phyloP scores from a whole-genome alignment of 2,113 vertebrate genomes.

The Cheirogaleus medius region DNA sequence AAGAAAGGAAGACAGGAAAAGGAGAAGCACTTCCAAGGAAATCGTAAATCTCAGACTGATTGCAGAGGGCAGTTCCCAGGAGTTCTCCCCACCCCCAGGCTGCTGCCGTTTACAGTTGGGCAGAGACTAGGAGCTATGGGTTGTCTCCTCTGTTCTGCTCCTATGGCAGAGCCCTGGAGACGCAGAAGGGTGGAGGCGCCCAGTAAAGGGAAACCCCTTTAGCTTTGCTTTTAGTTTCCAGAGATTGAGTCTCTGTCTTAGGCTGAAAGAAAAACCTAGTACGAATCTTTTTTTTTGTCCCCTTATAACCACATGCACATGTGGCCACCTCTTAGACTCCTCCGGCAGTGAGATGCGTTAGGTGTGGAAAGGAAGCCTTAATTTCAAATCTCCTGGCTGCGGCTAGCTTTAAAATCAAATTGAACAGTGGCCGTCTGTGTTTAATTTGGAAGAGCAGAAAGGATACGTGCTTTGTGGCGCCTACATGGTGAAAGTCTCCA shows the following conservation, averaged over 20 bases:
- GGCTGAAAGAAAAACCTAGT: neutral
- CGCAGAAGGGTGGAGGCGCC: neutral
- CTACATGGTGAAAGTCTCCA: neutral
- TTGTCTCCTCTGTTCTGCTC: neutral
- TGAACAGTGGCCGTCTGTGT: neutral
- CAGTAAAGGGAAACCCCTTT: neutral
- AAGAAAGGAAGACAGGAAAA: slow-evolving; percentile 35
- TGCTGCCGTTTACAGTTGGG: neutral
- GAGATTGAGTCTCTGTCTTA: neutral
- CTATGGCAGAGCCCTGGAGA: neutral
- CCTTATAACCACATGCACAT: neutral
- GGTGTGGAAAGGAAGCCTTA: slow-evolving; percentile 34
- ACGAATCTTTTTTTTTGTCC: neutral
- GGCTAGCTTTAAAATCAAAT: neutral
- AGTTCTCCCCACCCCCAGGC: neutral
- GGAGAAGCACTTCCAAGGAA: neutral
- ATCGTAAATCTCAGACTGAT: neutral
- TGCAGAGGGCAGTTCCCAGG: neutral
- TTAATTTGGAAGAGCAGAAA: slow-evolving; percentile 50
- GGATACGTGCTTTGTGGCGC: neutral
- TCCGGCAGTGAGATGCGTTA: neutral
- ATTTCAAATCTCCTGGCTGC: slow-evolving; percentile 29
- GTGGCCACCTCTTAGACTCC: neutral
- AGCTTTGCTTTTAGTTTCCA: neutral
- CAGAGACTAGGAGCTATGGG: neutral